phyloP scores from a whole-genome alignment of 2,113 vertebrate genomes.

The Neoarius graeffei region DNA sequence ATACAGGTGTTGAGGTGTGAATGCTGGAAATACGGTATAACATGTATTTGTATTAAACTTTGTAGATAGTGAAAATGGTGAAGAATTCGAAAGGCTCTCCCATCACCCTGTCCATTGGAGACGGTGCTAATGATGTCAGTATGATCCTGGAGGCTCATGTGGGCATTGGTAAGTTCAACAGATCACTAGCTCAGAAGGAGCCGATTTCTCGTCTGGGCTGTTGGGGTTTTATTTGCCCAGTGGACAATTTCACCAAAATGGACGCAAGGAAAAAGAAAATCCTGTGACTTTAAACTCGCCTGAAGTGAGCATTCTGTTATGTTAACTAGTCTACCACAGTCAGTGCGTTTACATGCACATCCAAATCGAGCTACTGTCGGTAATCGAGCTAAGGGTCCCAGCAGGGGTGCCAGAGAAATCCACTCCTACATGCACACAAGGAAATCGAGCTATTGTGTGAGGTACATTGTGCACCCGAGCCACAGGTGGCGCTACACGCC shows the following conservation, averaged over 20 bases:
- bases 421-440: no score
- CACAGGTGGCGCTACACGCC: no score
- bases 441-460: no score
- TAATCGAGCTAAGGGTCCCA: no score
- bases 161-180: constrained; percentile 86
- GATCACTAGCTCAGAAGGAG: neutral
- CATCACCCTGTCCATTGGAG: constrained; percentile 91
- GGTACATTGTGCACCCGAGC: no score
- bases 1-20: neutral
- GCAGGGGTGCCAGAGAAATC: no score
- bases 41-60: neutral
- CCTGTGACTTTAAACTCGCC: no score
- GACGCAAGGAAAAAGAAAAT: neutral
- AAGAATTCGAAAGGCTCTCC: constrained; percentile 93
- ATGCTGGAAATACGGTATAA: neutral
- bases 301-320: no score
- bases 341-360: no score
- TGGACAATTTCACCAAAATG: neutral
- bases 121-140: constrained; percentile 97
- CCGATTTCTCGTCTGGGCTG: neutral
- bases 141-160: constrained; percentile 99
- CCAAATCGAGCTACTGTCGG: no score
- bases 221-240: neutral
- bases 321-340: no score
- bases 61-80: constrained; percentile 94